Percentiles rank a stretch among this genome's conserved stretches.
Evolutionary conservation across 2,888 invertebrate species (phyloP).

Genomic region (Drosophila imparisetae): DNA sequence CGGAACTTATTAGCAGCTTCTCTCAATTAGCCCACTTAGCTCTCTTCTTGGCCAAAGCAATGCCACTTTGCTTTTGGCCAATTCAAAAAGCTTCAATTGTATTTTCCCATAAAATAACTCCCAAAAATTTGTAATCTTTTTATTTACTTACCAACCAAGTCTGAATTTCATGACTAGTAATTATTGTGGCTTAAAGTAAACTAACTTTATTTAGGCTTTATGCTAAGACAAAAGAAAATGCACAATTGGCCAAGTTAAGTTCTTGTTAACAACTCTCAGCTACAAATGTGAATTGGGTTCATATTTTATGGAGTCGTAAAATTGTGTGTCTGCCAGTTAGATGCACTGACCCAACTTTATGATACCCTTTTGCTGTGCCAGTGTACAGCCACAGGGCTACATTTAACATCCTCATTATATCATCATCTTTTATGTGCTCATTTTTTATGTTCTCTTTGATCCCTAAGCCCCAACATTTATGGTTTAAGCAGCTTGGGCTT

Average conservation of each 20-base stretch:
- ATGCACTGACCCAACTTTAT: not conserved
- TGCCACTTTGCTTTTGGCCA: not conserved
- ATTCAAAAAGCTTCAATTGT: not conserved
- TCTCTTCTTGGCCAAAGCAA: not conserved
- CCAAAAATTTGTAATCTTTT: not conserved
- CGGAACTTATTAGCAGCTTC: not conserved
- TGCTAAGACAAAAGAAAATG: not conserved
- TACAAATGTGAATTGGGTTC: not conserved
- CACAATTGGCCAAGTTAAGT: not conserved
- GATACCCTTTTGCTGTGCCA: not conserved
- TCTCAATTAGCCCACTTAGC: not conserved
- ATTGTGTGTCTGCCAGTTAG: not conserved
- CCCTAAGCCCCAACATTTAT: not conserved
- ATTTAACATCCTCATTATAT: not conserved
- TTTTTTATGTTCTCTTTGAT: conserved; percentile 4
- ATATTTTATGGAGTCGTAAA: not conserved
- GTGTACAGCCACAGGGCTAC: not conserved
- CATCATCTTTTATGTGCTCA: not conserved
- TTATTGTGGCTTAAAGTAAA: not conserved
- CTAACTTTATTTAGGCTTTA: not conserved
- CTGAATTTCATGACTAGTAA: not conserved
- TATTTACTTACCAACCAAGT: not conserved
- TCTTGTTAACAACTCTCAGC: not conserved
- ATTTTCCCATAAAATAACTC: not conserved
- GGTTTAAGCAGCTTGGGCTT: not conserved